A percentile compares a stretch with the other conserved stretches of the same genome.
These are phyloP conservation scores for Tigriopus japonicus DNA, from an alignment of 1,140 invertebrate genomes.

Conservation along the genomic window DNA sequence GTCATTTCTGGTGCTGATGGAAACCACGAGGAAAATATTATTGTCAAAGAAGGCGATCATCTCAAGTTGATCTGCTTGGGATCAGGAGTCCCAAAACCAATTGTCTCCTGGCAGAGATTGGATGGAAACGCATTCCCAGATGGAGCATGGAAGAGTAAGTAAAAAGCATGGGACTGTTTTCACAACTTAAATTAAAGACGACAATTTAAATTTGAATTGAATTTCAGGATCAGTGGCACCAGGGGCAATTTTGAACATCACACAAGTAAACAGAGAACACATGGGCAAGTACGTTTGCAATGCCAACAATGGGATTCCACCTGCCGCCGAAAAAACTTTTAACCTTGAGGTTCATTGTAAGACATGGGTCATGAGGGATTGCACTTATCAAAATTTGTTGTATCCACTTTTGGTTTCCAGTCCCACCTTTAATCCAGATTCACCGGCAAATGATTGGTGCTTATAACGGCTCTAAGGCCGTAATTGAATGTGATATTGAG, in stretches of 20 bases:
- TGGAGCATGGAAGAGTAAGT: slow-evolving; percentile 38
- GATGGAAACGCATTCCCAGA: slow-evolving; percentile 41
- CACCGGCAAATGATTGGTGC: slow-evolving; percentile 49
- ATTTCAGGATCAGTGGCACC: slow-evolving; percentile 42
- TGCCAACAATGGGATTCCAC: slow-evolving; percentile 70
- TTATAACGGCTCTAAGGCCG: slow-evolving; percentile 41
- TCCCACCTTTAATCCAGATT: slow-evolving; percentile 58
- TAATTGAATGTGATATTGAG: slow-evolving; percentile 54
- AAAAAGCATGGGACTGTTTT: neutral
- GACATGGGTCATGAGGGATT: slow-evolving; percentile 22
- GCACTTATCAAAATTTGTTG: slow-evolving; percentile 14
- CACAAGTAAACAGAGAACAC: slow-evolving; percentile 56
- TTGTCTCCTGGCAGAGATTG: slow-evolving; percentile 50
- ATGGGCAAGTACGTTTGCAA: slow-evolving; percentile 68
- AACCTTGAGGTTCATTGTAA: slow-evolving; percentile 71
- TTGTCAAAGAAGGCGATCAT: slow-evolving; percentile 40
- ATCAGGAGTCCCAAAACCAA: slow-evolving; percentile 48
- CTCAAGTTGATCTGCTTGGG: slow-evolving; percentile 52
- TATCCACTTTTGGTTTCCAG: slow-evolving; percentile 34
- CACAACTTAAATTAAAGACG: too few species aligned
- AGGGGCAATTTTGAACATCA: slow-evolving; percentile 53
- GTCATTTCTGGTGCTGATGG: slow-evolving; percentile 34
- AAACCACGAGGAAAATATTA: slow-evolving; percentile 1
- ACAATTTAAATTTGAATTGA: neutral
- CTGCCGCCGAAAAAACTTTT: slow-evolving; percentile 54